Evolutionary conservation across 1,140 invertebrate species (phyloP), one percentile per base, ranked within the genome.

Genomic region (Magallana gigas): DNA sequence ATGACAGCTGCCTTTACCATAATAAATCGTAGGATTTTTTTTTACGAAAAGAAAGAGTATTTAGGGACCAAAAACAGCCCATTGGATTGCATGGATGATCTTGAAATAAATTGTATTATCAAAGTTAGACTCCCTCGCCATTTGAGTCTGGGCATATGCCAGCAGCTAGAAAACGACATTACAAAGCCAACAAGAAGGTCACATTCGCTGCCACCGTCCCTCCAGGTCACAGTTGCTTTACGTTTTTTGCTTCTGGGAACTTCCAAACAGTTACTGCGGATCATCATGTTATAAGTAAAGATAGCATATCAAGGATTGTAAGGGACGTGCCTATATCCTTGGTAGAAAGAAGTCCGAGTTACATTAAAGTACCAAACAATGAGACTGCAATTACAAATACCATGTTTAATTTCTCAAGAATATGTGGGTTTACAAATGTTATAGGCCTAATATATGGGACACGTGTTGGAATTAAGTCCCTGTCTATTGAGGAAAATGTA

Each of bases 381-480:
- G 36, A 36, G 4, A 1, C 36, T 36, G 36, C 36, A 68, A n/a
- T 18, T 18, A 68, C 62, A n/a, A n/a, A 68, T n/a, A 68, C 6
- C 62, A 68, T 68, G 18, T 68, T 68, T 68, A n/a, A 8, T 68
- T 18, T n/a, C 62, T n/a, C 62, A 68, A 68, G n/a, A 68, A 14
- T n/a, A 68, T 68, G 62, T 36, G 36, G 36, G 36, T 5, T 36
- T 36, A 1, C 62, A 14, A n/a, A 68, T 18, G n/a, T n/a, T 68
- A 68, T 18, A 8, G 62, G 36, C 36, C 2, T 5, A 36, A 36
- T 36, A 36, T 1, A 14, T n/a, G 18, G 14, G n/a, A n/a, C n/a
- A 68, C 8, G 2, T 68, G n/a, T 1, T 8, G 62, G n/a, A 68
- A 68, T n/a, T 68, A 18, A 14, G 62, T 8, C 18, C 16, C 3